Percentiles rank a stretch among this genome's conserved stretches.
Evolutionary conservation across 2,888 invertebrate genomes (phyloP).

Genomic region (Trachelus troglodyta): DNA sequence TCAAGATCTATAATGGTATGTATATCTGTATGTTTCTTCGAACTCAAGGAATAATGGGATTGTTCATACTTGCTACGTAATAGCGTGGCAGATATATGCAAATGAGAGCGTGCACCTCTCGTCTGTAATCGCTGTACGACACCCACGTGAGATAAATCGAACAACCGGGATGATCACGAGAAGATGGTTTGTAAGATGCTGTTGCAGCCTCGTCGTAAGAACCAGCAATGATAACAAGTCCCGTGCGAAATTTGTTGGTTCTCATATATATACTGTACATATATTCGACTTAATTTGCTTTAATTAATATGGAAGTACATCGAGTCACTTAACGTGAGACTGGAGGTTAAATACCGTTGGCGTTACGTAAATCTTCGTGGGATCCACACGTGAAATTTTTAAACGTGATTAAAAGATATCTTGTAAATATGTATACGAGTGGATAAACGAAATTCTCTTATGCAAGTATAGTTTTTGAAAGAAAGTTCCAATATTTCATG

Average conservation of each 20-base stretch:
- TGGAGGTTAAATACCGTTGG: neutral
- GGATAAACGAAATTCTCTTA: neutral
- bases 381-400: neutral
- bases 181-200: neutral
- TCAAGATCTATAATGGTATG: conserved; percentile 29
- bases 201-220: neutral
- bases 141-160: conserved; percentile 9
- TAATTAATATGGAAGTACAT: neutral
- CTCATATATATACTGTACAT: neutral
- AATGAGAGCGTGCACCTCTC: conserved; percentile 12
- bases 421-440: neutral
- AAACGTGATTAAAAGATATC: neutral
- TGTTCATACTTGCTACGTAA: conserved; percentile 33
- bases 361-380: neutral
- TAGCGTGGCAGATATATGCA: conserved; percentile 14
- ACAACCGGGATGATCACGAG: conserved; percentile 23
- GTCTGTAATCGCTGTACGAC: neutral
- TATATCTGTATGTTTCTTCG: conserved; percentile 32
- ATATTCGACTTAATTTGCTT: neutral
- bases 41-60: conserved; percentile 39
- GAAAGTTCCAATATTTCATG: neutral
- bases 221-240: neutral
- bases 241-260: neutral
- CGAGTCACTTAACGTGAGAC: neutral
- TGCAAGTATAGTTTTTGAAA: neutral